Evolutionary conservation across 2,888 invertebrate species (phyloP).

Genomic region (Ligdia adustata): DNA sequence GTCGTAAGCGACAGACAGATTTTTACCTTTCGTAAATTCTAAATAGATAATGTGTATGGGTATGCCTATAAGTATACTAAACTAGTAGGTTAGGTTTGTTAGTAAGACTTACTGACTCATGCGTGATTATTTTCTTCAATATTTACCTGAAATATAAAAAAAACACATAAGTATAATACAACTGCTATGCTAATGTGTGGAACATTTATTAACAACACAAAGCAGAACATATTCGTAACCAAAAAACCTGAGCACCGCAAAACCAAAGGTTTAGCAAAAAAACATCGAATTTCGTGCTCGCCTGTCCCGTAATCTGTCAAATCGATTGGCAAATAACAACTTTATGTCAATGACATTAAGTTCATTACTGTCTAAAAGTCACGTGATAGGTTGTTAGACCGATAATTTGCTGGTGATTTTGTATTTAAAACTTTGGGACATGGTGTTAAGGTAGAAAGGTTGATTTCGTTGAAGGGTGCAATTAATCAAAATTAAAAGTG

Average conservation of each 20-base stretch:
- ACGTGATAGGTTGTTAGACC: neutral
- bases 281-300: slow-evolving; percentile 29
- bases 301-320: slow-evolving; percentile 9
- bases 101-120: neutral
- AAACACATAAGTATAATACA: neutral
- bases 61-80: too few relatives aligned
- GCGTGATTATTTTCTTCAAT: neutral
- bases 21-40: too few relatives aligned
- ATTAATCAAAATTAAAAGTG: slow-evolving; percentile 82
- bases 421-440: slow-evolving; percentile 8
- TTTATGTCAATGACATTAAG: neutral
- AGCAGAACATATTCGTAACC: too few relatives aligned
- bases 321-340: slow-evolving; percentile 3
- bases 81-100: too few relatives aligned
- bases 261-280: slow-evolving; percentile 16
- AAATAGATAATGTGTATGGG: too few relatives aligned
- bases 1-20: too few relatives aligned
- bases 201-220: too few relatives aligned
- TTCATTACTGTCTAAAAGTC: neutral
- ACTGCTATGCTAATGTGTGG: too few relatives aligned
- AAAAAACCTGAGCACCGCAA: slow-evolving; percentile 13
- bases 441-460: neutral
- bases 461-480: slow-evolving; percentile 43
- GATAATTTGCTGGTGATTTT: neutral
- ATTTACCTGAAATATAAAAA: slow-evolving; percentile 16